These are phyloP conservation scores for Leptinotarsa tumamoca DNA, from an alignment of 2,888 invertebrate genomes.

Conservation along the genomic window DNA sequence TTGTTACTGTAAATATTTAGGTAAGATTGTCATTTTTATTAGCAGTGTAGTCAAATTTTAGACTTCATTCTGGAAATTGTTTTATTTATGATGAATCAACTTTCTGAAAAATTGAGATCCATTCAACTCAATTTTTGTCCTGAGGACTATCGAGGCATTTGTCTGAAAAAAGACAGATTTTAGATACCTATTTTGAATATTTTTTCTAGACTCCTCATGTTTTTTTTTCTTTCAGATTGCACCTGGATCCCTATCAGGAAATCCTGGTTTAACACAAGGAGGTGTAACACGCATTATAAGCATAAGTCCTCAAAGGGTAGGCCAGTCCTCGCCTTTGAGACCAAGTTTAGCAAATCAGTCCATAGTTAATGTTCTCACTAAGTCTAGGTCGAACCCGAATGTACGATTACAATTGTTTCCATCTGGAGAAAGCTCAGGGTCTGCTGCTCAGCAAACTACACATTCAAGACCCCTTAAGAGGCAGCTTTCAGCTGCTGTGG, in stretches of 20 bases:
- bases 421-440: constrained; percentile 46
- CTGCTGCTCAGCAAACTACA: constrained; percentile 46
- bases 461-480: constrained; percentile 63
- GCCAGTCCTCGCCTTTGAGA: constrained; percentile 60
- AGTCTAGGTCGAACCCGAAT: constrained; percentile 57
- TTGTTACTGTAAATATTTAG: not conserved
- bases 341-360: constrained; percentile 66
- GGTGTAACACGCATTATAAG: constrained; percentile 70
- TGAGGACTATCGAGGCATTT: constrained; percentile 59
- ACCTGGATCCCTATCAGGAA: constrained; percentile 48
- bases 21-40: no score
- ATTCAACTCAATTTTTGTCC: constrained; percentile 54
- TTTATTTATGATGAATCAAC: constrained; percentile 43
- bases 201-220: not conserved
- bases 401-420: constrained; percentile 63
- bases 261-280: constrained; percentile 63
- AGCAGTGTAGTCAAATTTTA: no score
- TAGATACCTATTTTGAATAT: not conserved
- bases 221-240: constrained; percentile 50
- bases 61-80: not conserved
- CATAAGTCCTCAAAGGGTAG: constrained; percentile 63
- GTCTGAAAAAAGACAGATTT: constrained; percentile 50
- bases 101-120: constrained; percentile 55
- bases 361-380: constrained; percentile 65
- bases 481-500: constrained; percentile 65